These are phyloP conservation scores for Peromyscus californicus DNA, from an alignment of 2,113 vertebrate species.

Conservation along the genomic window DNA sequence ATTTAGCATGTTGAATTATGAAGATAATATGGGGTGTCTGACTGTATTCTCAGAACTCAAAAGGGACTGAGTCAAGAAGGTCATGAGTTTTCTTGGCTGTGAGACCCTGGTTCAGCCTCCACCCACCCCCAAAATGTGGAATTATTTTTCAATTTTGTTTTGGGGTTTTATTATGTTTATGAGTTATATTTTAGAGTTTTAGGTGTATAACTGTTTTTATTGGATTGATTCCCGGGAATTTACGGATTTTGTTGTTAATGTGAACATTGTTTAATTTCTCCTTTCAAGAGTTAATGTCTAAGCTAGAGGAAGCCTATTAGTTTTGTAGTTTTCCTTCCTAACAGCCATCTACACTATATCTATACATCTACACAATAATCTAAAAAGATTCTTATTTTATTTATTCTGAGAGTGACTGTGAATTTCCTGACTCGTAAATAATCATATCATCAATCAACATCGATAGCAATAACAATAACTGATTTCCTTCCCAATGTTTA, in stretches of 20 bases:
- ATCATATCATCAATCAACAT: background rate
- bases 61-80: background rate
- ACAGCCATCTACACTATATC: background rate
- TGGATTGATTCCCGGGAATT: background rate
- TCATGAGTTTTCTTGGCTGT: background rate
- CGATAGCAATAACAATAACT: background rate
- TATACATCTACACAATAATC: too few relatives aligned
- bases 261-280: background rate
- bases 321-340: background rate
- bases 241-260: background rate
- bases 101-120: background rate
- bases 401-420: background rate
- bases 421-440: background rate
- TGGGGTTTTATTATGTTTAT: background rate
- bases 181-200: background rate
- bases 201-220: background rate
- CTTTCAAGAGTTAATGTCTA: background rate
- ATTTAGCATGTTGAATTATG: background rate
- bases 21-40: background rate
- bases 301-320: background rate
- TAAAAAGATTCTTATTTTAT: background rate
- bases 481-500: background rate
- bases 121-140: background rate
- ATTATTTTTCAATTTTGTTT: background rate
- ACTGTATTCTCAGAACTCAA: background rate